Base-by-base conservation (phyloP, 2,113 vertebrate species). In the Argyrosomus japonicus region DNA sequence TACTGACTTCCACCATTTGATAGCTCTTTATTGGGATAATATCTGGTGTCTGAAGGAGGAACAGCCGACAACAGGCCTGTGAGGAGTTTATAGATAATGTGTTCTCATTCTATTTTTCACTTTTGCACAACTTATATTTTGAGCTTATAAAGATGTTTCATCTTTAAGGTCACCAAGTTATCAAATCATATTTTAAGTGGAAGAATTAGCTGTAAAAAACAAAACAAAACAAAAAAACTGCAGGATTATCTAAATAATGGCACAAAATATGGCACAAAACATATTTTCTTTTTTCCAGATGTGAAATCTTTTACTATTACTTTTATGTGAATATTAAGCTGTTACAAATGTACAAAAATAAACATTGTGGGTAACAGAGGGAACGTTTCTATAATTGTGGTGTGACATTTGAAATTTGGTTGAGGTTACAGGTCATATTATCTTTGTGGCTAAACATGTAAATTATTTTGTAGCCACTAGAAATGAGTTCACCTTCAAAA, bases 1-100 rank as follows among this genome's bases (percentile, higher is more conserved):
- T 21, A 2, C 40, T 6, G 69, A 83, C 84, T 58, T n/a, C 50
- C 67, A 45, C 75, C 85, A 65, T 79, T 27, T 86, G 53, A 87
- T 68, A 25, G 57, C 77, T 77, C 58, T 76, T 83, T 86, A 77
- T 75, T 83, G 56, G 61, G 67, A 45, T 25, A 12, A 21, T 13
- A 43, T 29, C 27, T 40, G 51, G 47, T 1, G 71, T 21, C 68
- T 68, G 73, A 21, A 61, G 45, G 32, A 2, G 13, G 70, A 45
- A 3, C 10, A 75, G 84, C 17, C 6, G 58, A 48, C 21, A 21
- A 21, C n/a, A 47, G 65, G 65, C 27, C 61, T 29, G 57, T 6
- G 64, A 29, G 27, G 61, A 40, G 36, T 40, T 40, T 9, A 60
- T 64, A 15, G 5, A 47, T 6, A 2, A 4, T 1, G 32, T 36